These are phyloP conservation scores for Pogoniulus pusillus DNA, from an alignment of 2,797 vertebrate species.

Conservation along the genomic window DNA sequence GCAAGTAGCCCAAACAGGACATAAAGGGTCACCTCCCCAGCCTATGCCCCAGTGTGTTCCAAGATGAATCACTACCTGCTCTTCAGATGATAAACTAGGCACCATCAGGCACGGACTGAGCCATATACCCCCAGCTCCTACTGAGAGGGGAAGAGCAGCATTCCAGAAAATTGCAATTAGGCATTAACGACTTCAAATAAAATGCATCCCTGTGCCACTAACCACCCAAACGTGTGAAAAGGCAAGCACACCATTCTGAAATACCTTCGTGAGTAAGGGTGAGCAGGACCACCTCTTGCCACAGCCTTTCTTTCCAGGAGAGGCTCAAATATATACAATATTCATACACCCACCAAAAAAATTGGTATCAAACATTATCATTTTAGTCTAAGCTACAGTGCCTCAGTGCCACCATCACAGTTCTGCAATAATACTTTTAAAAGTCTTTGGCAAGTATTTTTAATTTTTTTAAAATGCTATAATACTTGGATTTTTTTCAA, in stretches of 20 bases:
- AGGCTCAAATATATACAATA: rapidly evolving
- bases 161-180: neutral
- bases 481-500: neutral
- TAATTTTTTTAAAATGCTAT: neutral
- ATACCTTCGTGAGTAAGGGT: neutral
- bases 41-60: no score
- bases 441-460: neutral
- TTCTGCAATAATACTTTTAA: neutral
- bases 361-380: neutral
- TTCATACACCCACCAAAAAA: neutral
- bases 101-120: neutral
- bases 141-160: rapidly evolving
- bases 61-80: neutral
- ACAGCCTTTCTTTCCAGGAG: neutral
- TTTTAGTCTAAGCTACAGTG: neutral
- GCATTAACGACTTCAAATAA: neutral
- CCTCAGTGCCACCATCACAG: neutral
- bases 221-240: neutral
- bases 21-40: neutral
- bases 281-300: neutral
- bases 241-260: neutral
- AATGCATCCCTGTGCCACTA: neutral
- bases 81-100: neutral
- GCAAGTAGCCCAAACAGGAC: neutral
- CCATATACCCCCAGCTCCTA: neutral